Conservation (phyloP, 2,797 vertebrate genomes). For the Pipistrellus nathusii region DNA sequence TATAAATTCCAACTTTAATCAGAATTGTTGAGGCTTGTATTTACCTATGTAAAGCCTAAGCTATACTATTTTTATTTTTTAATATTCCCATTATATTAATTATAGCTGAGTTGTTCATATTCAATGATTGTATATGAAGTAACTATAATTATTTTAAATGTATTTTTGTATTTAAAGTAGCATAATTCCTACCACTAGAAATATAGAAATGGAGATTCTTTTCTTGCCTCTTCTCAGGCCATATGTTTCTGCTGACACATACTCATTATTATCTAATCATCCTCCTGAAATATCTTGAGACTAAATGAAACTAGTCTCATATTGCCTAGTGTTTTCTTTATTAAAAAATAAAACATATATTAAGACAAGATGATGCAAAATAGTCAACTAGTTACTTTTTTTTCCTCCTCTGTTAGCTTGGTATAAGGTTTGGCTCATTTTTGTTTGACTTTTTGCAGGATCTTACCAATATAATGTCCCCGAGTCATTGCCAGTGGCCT, state of each 20-base stretch:
- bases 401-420: neutral
- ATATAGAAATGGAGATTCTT: neutral
- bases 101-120: neutral
- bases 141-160: neutral
- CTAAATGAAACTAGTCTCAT: neutral
- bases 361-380: neutral
- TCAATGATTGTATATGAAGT: neutral
- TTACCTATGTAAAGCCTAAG: neutral
- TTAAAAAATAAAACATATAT: neutral
- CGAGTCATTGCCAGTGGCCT: constrained; percentile 93
- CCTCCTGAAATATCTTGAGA: neutral
- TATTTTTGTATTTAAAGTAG: neutral
- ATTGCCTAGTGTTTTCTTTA: neutral
- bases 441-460: constrained; percentile 88
- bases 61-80: neutral
- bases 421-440: constrained; percentile 53
- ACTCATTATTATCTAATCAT: neutral
- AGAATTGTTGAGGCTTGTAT: neutral
- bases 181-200: neutral
- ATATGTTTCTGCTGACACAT: neutral
- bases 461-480: constrained; percentile 95
- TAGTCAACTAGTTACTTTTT: neutral
- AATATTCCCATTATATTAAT: neutral
- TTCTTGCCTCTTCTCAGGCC: neutral
- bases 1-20: neutral